Conservation (phyloP, 1,140 invertebrate genomes). For the Gryllus bimaculatus region DNA sequence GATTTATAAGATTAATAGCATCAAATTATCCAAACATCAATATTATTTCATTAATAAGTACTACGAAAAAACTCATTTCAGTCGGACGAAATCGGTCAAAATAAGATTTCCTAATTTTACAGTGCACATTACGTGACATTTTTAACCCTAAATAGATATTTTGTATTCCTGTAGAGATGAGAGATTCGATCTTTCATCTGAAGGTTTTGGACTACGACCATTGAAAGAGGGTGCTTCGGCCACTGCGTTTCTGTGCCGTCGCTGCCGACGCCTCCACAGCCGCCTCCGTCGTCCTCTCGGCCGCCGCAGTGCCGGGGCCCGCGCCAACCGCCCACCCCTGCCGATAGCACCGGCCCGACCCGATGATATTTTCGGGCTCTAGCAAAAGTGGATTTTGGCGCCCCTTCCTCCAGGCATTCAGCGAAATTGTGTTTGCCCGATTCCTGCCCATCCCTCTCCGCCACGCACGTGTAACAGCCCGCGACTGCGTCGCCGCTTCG, state of each 20-base stretch:
- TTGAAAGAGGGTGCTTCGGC: neutral
- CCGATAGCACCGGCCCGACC: neutral
- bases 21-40: too few relatives aligned
- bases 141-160: too few relatives aligned
- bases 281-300: neutral
- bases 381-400: neutral
- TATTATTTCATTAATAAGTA: too few relatives aligned
- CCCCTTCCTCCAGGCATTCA: neutral
- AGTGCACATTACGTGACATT: too few relatives aligned
- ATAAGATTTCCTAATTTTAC: too few relatives aligned
- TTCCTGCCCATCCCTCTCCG: neutral
- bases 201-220: too few relatives aligned
- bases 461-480: neutral
- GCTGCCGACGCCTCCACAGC: neutral
- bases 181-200: too few relatives aligned
- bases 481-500: neutral
- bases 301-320: too few relatives aligned
- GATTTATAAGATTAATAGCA: too few relatives aligned
- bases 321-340: neutral
- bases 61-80: too few relatives aligned
- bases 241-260: neutral
- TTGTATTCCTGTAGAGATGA: too few relatives aligned
- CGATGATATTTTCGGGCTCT: neutral
- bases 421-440: conserved; percentile 3
- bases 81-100: too few relatives aligned